A percentile compares a stretch with the other conserved stretches of the same genome.
phyloP scores from a whole-genome alignment of 2,113 vertebrate genomes.

The Phoxinus phoxinus region DNA sequence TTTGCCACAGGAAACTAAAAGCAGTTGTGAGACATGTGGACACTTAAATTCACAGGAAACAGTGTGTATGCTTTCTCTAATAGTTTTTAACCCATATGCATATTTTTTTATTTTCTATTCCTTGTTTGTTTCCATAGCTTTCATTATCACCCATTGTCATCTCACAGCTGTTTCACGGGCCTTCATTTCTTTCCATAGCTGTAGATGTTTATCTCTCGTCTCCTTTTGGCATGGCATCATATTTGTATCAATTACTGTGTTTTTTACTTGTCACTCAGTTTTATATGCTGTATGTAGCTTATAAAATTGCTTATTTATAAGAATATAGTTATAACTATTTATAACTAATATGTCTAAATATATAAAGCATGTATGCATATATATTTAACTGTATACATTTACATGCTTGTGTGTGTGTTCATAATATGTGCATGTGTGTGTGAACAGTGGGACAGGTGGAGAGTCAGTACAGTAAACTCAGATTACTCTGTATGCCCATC shows the following conservation, averaged over 20 bases:
- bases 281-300: no score
- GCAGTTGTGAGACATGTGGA: background rate
- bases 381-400: background rate
- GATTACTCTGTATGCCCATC: constrained; percentile 79
- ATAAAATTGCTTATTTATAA: no score
- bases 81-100: background rate
- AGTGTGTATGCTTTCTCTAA: background rate
- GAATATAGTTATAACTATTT: no score
- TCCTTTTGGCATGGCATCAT: background rate
- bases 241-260: background rate
- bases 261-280: no score
- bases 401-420: background rate
- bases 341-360: no score
- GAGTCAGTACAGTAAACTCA: constrained; percentile 79
- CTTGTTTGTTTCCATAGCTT: background rate
- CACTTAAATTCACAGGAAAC: constrained; percentile 30
- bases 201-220: background rate
- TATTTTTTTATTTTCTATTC: background rate
- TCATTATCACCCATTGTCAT: background rate
- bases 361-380: background rate
- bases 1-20: constrained; percentile 54
- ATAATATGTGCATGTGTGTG: constrained; percentile 33
- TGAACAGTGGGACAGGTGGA: constrained; percentile 79
- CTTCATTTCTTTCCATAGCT: background rate
- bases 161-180: background rate